Evolutionary conservation across 2,797 vertebrate genomes (phyloP), one percentile per base, ranked within the genome.

Genomic region (Myoxocephalus aenaeus): DNA sequence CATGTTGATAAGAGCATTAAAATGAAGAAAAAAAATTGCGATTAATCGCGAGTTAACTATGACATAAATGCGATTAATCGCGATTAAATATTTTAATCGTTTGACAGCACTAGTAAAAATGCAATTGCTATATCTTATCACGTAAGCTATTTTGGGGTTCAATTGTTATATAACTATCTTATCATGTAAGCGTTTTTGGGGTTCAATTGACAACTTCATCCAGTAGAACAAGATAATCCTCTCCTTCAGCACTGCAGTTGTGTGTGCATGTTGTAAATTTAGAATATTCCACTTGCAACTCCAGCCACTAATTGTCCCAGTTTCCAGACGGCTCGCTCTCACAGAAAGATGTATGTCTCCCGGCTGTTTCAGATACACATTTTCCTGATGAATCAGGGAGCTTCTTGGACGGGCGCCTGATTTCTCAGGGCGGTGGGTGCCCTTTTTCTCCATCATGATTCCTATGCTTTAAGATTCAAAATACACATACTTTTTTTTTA

Each of bases 331-430:
- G 66, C 17, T 58, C 40, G 62, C 7, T 38, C 61, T 66, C 22
- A 48, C 38, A 38, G 25, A 29, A 69, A 36, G 62, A 71, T 62
- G 63, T 56, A 11, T 27, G 27, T 71, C 57, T 77, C 57, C 65
- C 32, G 18, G 51, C 20, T 63, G 22, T 71, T 83, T 79, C 32
- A 70, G 38, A 78, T 15, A 75, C 56, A 62, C 22, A 68, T 17
- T 59, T 75, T 29, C 72, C 20, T 70, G 57, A 29, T 48, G 46
- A 48, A 7, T 15, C 17, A 46, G 10, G 57, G 11, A 50, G 18
- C 6, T 36, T 61, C 29, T 36, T 70, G 20, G 20, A 59, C 2
- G 15, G 36, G 50, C 14, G 17, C 50, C 54, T 34, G 40, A 46
- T 22, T 70, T 22, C 51, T 38, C 22, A 1, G 7, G 22, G 22